Percentiles rank a stretch among this genome's conserved stretches.
Conservation (phyloP, 2,888 invertebrate species). For the Leptinotarsa juncta region DNA sequence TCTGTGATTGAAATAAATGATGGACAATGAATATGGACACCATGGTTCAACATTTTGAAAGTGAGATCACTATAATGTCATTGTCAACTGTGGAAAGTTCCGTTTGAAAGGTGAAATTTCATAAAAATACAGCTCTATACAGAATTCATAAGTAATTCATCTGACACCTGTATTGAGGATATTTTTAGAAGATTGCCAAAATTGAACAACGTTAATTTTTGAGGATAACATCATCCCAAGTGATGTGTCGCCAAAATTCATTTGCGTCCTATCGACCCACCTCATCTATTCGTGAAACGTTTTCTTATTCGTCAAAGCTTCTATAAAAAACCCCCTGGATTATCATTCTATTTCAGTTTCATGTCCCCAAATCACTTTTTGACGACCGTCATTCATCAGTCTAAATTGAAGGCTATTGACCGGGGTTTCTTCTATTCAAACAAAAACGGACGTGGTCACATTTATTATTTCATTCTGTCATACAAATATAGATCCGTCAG, state of each 20-base stretch:
- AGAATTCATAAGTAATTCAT: too few relatives aligned
- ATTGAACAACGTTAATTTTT: neutral
- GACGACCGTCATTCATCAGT: conserved; percentile 8
- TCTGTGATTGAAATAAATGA: too few relatives aligned
- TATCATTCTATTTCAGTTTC: conserved; percentile 2
- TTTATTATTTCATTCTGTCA: conserved; percentile 2
- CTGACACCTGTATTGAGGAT: too few relatives aligned
- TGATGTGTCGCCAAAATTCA: neutral
- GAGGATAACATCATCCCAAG: neutral
- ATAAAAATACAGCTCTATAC: too few relatives aligned
- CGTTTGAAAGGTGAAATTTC: too few relatives aligned
- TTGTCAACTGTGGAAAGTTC: too few relatives aligned
- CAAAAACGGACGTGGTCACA: neutral
- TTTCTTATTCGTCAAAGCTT: neutral
- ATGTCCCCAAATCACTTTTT: neutral
- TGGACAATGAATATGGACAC: too few relatives aligned
- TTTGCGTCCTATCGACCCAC: neutral
- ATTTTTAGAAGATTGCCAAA: too few relatives aligned
- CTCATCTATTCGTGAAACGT: neutral
- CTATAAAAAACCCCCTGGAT: neutral
- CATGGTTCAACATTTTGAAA: too few relatives aligned
- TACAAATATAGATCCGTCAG: neutral
- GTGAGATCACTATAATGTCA: too few relatives aligned
- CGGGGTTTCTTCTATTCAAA: neutral
- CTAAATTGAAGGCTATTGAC: neutral